phyloP scores from a whole-genome alignment of 2,888 invertebrate species.

The Eristalis arbustorum region DNA sequence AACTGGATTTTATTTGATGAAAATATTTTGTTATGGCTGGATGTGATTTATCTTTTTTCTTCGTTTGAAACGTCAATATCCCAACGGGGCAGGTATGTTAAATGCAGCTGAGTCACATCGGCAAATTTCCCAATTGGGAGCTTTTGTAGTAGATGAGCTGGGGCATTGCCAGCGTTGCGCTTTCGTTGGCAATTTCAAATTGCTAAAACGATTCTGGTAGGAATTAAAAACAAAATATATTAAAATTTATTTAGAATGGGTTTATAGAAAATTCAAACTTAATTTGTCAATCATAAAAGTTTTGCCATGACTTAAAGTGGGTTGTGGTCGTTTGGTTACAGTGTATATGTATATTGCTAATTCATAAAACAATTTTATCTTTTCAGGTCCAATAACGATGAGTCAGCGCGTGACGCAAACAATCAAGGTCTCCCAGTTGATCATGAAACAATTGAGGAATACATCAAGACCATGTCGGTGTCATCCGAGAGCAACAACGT shows the following conservation, averaged over 20 bases:
- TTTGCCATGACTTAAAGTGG: no score
- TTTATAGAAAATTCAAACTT: no score
- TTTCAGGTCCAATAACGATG: slow-evolving; percentile 72
- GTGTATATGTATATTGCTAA: no score
- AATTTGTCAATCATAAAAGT: no score
- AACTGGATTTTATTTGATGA: slow-evolving; percentile 27
- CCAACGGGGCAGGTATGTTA: slow-evolving; percentile 29
- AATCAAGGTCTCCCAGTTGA: slow-evolving; percentile 74
- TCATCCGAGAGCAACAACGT: slow-evolving; percentile 76
- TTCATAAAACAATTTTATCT: not conserved
- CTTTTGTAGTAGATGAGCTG: slow-evolving; percentile 35
- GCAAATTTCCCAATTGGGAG: slow-evolving; percentile 37
- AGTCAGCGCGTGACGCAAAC: slow-evolving; percentile 75
- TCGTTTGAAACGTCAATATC: slow-evolving; percentile 34
- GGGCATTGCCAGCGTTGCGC: not conserved
- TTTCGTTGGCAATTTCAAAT: no score
- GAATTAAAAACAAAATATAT: no score
- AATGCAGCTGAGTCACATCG: slow-evolving; percentile 30
- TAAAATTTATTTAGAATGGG: no score
- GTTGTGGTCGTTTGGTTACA: no score
- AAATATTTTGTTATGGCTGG: slow-evolving; percentile 65
- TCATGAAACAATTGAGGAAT: slow-evolving; percentile 78
- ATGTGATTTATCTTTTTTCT: slow-evolving; percentile 46
- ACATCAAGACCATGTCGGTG: slow-evolving; percentile 78
- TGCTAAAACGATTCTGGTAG: no score